Conservation (phyloP, 1,140 invertebrate species). For the Octopus bimaculoides region DNA sequence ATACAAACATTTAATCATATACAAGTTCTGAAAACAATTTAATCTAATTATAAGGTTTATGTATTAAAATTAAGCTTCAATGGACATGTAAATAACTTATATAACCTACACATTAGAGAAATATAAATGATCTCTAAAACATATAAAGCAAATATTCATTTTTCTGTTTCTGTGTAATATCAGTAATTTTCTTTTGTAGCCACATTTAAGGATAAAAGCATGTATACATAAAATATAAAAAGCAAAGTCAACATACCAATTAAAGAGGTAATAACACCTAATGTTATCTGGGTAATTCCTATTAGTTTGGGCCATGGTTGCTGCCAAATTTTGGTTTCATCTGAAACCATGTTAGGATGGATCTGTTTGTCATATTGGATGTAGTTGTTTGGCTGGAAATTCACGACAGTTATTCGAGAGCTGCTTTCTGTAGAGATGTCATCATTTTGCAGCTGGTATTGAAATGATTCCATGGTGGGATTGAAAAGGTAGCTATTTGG, state of each 20-base stretch:
- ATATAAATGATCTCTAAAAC: too few species aligned
- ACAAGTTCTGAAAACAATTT: too few species aligned
- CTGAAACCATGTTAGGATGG: not conserved
- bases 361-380: not conserved
- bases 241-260: not conserved
- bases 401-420: not conserved
- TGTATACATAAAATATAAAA: not conserved
- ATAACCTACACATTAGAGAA: too few species aligned
- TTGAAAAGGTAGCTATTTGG: too few species aligned
- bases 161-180: too few species aligned
- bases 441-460: not conserved
- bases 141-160: too few species aligned
- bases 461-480: not conserved
- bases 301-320: constrained; percentile 10
- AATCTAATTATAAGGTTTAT: too few species aligned
- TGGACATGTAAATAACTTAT: too few species aligned
- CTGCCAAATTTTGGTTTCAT: constrained; percentile 6
- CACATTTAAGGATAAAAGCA: not conserved
- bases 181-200: too few species aligned
- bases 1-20: too few species aligned
- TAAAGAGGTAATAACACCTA: not conserved
- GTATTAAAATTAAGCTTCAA: too few species aligned
- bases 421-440: not conserved
- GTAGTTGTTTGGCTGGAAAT: not conserved
- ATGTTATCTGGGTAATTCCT: constrained; percentile 7